Evolutionary conservation across 2,797 vertebrate genomes (phyloP).

Genomic region (Sebastolobus altivelis): DNA sequence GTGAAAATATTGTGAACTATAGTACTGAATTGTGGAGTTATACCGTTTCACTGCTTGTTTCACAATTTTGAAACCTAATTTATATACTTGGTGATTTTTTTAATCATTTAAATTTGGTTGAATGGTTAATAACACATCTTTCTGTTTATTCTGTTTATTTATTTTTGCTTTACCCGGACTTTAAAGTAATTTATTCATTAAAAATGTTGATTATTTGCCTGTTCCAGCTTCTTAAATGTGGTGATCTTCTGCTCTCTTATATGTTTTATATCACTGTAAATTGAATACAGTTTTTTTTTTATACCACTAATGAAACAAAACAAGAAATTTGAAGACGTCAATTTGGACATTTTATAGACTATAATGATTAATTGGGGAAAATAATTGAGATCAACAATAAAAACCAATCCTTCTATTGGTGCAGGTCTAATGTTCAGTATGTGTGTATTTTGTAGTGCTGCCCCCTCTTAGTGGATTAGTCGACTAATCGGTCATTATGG

Average conservation of each 20-base stretch:
- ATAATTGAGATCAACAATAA: neutral
- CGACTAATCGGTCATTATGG: no score
- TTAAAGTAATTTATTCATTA: no score
- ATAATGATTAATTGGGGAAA: neutral
- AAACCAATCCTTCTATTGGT: neutral
- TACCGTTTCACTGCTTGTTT: no score
- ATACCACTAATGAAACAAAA: neutral
- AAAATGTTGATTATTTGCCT: neutral
- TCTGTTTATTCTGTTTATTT: fast-evolving
- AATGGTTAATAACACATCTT: no score
- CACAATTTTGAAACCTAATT: no score
- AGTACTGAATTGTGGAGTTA: no score
- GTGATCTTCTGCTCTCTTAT: neutral
- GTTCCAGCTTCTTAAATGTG: neutral
- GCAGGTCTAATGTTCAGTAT: neutral
- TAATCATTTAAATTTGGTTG: no score
- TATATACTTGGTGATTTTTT: no score
- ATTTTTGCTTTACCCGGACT: no score
- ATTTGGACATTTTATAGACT: neutral
- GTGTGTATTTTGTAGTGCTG: neutral
- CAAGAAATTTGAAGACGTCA: neutral
- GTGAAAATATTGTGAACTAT: no score
- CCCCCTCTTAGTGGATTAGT: no score
- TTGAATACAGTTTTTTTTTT: neutral
- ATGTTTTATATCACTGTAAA: neutral